These are phyloP conservation scores for Habroteleia sp. DNA, from an alignment of 2,888 invertebrate genomes.

Conservation along the genomic window DNA sequence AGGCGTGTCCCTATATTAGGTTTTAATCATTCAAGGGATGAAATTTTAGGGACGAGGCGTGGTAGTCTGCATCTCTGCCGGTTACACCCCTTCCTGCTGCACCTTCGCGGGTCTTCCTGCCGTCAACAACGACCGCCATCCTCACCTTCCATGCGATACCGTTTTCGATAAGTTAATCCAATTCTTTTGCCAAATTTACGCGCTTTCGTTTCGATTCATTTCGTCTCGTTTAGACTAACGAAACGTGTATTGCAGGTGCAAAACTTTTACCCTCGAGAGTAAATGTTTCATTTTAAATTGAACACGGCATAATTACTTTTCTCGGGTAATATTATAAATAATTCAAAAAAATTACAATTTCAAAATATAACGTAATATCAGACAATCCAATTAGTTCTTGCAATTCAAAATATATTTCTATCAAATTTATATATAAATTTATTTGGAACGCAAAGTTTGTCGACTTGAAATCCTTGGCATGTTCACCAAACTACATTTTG, in stretches of 20 bases:
- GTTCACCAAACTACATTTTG: no score
- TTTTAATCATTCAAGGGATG: conserved; percentile 81
- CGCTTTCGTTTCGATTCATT: conserved; percentile 33
- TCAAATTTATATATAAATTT: no score
- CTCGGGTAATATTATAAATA: neutral
- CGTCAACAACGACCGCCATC: conserved; percentile 39
- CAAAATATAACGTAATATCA: no score
- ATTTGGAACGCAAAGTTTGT: no score
- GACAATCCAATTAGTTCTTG: no score
- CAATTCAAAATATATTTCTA: no score
- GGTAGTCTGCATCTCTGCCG: conserved; percentile 80
- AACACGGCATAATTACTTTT: conserved; percentile 24
- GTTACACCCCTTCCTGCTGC: conserved; percentile 78
- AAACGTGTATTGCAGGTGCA: conserved; percentile 4
- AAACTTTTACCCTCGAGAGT: conserved; percentile 7
- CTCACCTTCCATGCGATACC: conserved; percentile 38
- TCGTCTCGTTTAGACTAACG: conserved; percentile 14
- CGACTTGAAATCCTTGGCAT: no score
- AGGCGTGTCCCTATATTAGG: conserved; percentile 81
- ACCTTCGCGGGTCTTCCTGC: conserved; percentile 65
- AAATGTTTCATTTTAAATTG: conserved; percentile 20
- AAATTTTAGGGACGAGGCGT: conserved; percentile 80
- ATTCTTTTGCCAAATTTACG: conserved; percentile 51
- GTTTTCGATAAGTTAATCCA: conserved; percentile 48
- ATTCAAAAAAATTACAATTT: no score